Evolutionary conservation across 2,113 vertebrate species (phyloP), one percentile per base, ranked within the genome.

Genomic region (Candoia aspera): DNA sequence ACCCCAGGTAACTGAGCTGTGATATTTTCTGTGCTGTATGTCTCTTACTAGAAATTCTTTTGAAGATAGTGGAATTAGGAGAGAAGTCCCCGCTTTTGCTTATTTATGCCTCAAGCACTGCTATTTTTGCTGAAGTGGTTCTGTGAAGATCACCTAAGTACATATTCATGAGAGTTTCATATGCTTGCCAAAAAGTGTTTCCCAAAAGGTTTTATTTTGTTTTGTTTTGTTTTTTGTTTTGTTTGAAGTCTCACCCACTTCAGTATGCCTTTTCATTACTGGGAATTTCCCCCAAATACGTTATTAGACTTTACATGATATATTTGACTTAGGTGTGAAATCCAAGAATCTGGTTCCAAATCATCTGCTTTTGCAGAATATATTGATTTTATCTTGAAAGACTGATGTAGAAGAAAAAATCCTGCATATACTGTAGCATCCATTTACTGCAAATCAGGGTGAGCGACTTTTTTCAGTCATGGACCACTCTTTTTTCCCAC

Each of bases 1-100:
- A 49, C 21, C 29, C 9, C 59, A 68, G 26, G 3, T 90, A 42
- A 79, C 12, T 59, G 73, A 37, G 8, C 55, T 91, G 17, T 79
- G 26, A 60, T 90, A 90, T 21, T 12, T 90, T 37, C 54, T 58
- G 15, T 79, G 26, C 13, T 12, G 13, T 59, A 58, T 49, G 79
- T 58, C 15, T 73, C 1, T 46, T 87, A 19, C 33, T 83, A 88
- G 9, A 68, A 60, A 33, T 79, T 79, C n/a, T 64, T 33, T 54
- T 79, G 62, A 58, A 88, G 37, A 92, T 83, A 21, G 9, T 88
- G 55, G 86, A 88, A 91, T 33, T 54, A 64, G 59, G n/a, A 86
- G 42, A 24, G 6, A 89, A 53, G 29, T 60, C n/a, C 57, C 10
- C 17, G 49, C 9, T 84, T 49, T 62, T 62, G 15, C 57, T 10